Evolutionary conservation across 2,797 vertebrate species (phyloP).

Genomic region (Xiphophorus birchmanni): DNA sequence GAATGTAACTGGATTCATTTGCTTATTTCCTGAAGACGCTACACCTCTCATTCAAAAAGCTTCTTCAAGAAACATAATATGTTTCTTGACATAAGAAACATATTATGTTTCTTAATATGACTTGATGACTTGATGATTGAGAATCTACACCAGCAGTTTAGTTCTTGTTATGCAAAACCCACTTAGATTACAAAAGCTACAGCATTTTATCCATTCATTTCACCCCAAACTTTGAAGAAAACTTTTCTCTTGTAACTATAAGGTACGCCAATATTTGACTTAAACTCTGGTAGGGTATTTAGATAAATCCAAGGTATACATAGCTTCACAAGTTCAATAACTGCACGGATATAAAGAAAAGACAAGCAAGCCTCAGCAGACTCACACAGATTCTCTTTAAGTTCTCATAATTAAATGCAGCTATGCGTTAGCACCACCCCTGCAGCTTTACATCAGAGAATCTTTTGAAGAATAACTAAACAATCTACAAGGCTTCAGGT

Average conservation of each 20-base stretch:
- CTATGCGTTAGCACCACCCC: constrained; percentile 53
- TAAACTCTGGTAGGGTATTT: constrained; percentile 57
- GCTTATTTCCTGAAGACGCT: background rate
- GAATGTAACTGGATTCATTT: background rate
- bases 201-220: constrained; percentile 48
- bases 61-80: background rate
- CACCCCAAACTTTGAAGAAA: constrained; percentile 51
- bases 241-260: constrained; percentile 58
- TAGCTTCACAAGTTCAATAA: constrained; percentile 54
- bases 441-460: constrained; percentile 63
- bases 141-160: constrained; percentile 12
- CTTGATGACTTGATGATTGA: background rate
- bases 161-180: constrained; percentile 43
- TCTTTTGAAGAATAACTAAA: constrained; percentile 76
- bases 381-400: constrained; percentile 36
- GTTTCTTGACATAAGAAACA: too few species aligned
- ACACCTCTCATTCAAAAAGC: background rate
- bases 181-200: constrained; percentile 43
- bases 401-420: constrained; percentile 55
- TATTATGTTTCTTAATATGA: too few species aligned
- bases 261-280: constrained; percentile 74
- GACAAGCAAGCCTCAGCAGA: constrained; percentile 39
- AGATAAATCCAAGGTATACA: constrained; percentile 51
- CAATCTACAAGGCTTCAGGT: constrained; percentile 71
- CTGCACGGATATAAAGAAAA: constrained; percentile 33